Evolutionary conservation across 2,888 invertebrate species (phyloP).

Genomic region (Helicoverpa assulta): DNA sequence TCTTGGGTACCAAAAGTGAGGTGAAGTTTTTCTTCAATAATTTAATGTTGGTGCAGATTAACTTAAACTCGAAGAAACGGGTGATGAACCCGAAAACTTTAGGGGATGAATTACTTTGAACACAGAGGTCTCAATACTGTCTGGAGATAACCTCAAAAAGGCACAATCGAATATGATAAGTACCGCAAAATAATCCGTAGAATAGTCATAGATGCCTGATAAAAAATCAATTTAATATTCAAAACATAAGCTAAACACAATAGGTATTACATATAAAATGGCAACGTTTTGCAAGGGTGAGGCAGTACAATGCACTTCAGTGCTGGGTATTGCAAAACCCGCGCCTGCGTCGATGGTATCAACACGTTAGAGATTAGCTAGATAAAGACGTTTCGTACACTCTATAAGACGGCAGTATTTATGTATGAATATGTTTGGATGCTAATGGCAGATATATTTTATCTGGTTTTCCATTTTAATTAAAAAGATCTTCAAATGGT

Average conservation of each 20-base stretch:
- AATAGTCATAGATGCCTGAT: slow-evolving; percentile 29
- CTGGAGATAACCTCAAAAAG: background rate
- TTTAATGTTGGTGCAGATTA: too few relatives aligned
- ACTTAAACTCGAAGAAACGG: too few relatives aligned
- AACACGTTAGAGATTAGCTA: slow-evolving; percentile 33
- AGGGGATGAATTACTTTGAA: too few relatives aligned
- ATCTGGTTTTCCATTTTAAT: too few relatives aligned
- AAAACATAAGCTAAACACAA: slow-evolving; percentile 30
- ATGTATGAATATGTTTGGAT: slow-evolving; percentile 13
- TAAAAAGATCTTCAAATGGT: too few relatives aligned
- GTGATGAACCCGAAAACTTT: too few relatives aligned
- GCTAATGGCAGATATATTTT: slow-evolving; percentile 25
- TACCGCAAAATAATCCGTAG: too few relatives aligned
- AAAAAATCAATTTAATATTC: slow-evolving; percentile 40
- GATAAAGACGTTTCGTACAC: slow-evolving; percentile 56
- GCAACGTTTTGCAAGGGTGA: slow-evolving; percentile 70
- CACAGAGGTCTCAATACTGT: too few relatives aligned
- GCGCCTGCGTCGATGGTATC: slow-evolving; percentile 53
- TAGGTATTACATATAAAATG: slow-evolving; percentile 45
- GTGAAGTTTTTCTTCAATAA: too few relatives aligned
- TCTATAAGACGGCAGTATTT: slow-evolving; percentile 21
- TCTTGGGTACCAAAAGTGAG: too few relatives aligned
- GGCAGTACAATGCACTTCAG: slow-evolving; percentile 67
- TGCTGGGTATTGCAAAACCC: slow-evolving; percentile 49
- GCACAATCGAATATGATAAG: too few relatives aligned